Conservation (phyloP, 2,113 vertebrate genomes). For the Hipposideros armiger region DNA sequence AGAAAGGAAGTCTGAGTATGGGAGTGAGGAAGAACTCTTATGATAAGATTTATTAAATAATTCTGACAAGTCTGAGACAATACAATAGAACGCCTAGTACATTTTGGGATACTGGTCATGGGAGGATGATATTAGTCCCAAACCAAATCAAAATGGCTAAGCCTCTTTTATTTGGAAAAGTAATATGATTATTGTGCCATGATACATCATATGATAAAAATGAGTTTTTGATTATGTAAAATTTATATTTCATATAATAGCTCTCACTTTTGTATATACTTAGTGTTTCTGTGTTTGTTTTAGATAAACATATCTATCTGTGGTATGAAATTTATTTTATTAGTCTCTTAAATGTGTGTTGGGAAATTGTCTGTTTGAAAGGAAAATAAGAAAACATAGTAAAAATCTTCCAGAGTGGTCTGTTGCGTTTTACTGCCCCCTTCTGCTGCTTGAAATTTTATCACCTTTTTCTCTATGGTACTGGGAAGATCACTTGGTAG, state of each 20-base stretch:
- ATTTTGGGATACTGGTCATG: neutral
- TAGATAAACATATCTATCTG: neutral
- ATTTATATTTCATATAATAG: neutral
- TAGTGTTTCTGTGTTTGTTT: neutral
- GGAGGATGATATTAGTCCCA: neutral
- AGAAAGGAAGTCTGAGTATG: constrained; percentile 47
- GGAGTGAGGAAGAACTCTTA: neutral
- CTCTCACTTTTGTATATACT: neutral
- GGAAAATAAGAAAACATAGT: neutral
- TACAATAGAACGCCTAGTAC: neutral
- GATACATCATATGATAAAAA: neutral
- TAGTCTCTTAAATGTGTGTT: constrained; percentile 30
- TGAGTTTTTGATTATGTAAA: neutral
- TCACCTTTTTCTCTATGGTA: neutral
- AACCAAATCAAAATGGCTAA: neutral
- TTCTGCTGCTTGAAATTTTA: constrained; percentile 75
- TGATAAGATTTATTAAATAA: neutral
- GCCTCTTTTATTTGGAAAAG: constrained; percentile 42
- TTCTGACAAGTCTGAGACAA: neutral
- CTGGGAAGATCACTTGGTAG: neutral
- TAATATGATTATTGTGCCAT: neutral
- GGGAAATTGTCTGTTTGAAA: neutral
- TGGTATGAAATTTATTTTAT: neutral
- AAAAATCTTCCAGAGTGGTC: constrained; percentile 32
- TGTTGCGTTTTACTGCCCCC: constrained; percentile 72